phyloP scores from a whole-genome alignment of 2,888 invertebrate genomes.

The Proisotoma minuta region DNA sequence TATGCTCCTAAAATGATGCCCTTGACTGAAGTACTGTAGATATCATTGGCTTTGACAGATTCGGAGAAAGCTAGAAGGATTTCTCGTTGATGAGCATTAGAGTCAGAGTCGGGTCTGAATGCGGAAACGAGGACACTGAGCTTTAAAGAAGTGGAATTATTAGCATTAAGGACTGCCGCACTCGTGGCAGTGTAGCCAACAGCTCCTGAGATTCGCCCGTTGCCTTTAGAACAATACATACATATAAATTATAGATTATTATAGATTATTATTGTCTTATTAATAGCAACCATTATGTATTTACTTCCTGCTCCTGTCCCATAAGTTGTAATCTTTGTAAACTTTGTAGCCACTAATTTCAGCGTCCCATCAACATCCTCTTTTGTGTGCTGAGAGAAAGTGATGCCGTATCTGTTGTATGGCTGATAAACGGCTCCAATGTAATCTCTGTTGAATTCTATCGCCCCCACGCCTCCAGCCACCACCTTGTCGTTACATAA shows the following conservation, averaged over 20 bases:
- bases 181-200: too few relatives aligned
- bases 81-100: background rate
- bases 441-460: background rate
- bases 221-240: background rate
- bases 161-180: too few relatives aligned
- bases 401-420: background rate
- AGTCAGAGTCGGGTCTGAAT: too few relatives aligned
- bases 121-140: too few relatives aligned
- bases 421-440: background rate
- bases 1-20: background rate
- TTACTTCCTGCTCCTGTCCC: background rate
- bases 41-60: background rate
- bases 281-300: background rate
- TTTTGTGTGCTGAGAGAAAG: background rate
- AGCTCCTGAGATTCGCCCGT: background rate
- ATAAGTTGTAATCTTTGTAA: slow-evolving; percentile 3
- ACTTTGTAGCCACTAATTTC: background rate
- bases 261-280: background rate
- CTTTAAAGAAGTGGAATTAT: too few relatives aligned
- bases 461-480: too few relatives aligned
- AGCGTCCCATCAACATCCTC: background rate
- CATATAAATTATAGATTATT: background rate
- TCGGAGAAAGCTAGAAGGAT: background rate
- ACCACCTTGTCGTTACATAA: too few relatives aligned
- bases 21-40: background rate